Base-by-base conservation (phyloP, 2,888 invertebrate genomes). In the Prenolepis imparis region DNA sequence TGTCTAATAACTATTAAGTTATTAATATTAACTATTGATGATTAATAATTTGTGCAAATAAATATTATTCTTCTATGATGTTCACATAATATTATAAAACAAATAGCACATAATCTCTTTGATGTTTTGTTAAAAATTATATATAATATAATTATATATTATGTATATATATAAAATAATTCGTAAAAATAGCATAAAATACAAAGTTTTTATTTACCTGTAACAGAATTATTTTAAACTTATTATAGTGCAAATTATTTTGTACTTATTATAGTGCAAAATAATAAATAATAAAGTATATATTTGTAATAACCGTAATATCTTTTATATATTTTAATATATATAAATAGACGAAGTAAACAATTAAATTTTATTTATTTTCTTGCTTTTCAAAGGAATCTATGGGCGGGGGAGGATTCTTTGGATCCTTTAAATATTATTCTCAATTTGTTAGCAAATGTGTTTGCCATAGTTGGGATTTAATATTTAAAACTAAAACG, bases 301-400 rank as follows among this genome's bases (percentile, higher is more conserved):
- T n/a, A n/a, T n/a, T n/a, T n/a, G n/a, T n/a, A n/a, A n/a, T n/a
- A n/a, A n/a, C n/a, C n/a, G 21, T 0, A 55, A 48, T 18, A 12
- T 48, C 48, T 48, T 6, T 48, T 55, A 55, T 55, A 21, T 0
- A 55, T 21, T 55, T 55, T 3, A 55, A 55, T 55, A 55, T 21
- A 55, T 21, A 11, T 55, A 55, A n/a, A 55, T 11, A 55, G 11
- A 21, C 21, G 21, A 48, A 21, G 11, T 55, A 55, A 55, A 11
- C 9, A 55, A 21, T 55, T n/a, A 63, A 63, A 36, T 66, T 66
- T 21, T 66, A 12, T 6, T 66, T 66, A 66, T 41, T 66, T 66
- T 41, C 1, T 21, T 66, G 2, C n/a, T 15, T 66, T 66, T 66
- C 41, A 66, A 39, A 15, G 15, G 15, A 48, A 0, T 48, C 15